Evolutionary conservation across 2,113 vertebrate species (phyloP).

Genomic region (Rhinolophus sinicus): DNA sequence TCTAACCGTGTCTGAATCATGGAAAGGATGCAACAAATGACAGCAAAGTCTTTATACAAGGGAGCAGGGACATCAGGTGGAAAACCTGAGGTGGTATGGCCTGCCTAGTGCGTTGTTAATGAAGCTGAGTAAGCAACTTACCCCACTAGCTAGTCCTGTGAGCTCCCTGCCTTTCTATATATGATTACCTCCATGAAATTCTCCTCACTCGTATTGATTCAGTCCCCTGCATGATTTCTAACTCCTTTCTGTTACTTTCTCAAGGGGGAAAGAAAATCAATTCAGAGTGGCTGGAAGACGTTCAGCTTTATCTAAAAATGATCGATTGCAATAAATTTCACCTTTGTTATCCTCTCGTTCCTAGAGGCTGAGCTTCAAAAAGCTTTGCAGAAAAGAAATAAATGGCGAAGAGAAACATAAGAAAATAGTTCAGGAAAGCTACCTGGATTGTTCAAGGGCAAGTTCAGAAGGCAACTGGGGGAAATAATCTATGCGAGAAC

Average conservation of each 20-base stretch:
- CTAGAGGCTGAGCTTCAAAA: slow-evolving; percentile 49
- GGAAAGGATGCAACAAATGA: background rate
- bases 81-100: background rate
- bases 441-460: background rate
- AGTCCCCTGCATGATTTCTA: background rate
- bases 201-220: slow-evolving; percentile 41
- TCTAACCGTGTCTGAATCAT: background rate
- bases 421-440: background rate
- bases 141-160: background rate
- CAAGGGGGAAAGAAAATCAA: slow-evolving; percentile 58
- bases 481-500: background rate
- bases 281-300: slow-evolving; percentile 57
- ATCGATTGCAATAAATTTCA: slow-evolving; percentile 62
- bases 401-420: background rate
- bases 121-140: slow-evolving; percentile 32
- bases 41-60: background rate
- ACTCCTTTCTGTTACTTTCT: slow-evolving; percentile 49
- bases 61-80: background rate
- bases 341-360: slow-evolving; percentile 50
- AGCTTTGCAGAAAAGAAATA: slow-evolving; percentile 48
- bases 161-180: background rate
- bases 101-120: background rate
- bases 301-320: slow-evolving; percentile 56
- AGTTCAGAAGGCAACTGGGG: background rate
- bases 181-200: background rate